Conservation (phyloP, 2,888 invertebrate species). For the Ormyrus pomaceus region DNA sequence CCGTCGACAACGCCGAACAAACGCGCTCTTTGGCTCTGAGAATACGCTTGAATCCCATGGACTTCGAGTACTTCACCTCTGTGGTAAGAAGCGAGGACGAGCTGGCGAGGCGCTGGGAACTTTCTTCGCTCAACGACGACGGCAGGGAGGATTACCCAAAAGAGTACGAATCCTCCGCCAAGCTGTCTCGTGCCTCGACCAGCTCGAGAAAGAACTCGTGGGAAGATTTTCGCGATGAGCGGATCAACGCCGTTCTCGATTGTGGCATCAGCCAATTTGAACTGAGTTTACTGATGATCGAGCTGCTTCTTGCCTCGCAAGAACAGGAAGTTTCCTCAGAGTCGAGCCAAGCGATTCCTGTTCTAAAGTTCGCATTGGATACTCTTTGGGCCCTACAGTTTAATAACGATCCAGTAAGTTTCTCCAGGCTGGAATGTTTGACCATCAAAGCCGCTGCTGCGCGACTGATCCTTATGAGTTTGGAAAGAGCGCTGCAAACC, state of each 20-base stretch:
- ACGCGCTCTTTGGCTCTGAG: constrained; percentile 78
- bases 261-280: constrained; percentile 78
- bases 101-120: constrained; percentile 23
- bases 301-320: constrained; percentile 78
- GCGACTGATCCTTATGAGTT: constrained; percentile 78
- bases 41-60: constrained; percentile 79
- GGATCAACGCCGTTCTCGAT: constrained; percentile 77
- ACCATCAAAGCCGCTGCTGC: constrained; percentile 78
- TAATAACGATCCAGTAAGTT: constrained; percentile 74
- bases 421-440: constrained; percentile 73
- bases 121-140: constrained; percentile 29
- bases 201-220: constrained; percentile 64
- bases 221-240: constrained; percentile 78
- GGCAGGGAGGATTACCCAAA: constrained; percentile 69
- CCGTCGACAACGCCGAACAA: constrained; percentile 58
- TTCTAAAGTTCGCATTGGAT: constrained; percentile 80
- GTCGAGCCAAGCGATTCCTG: constrained; percentile 79
- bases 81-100: constrained; percentile 76
- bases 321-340: constrained; percentile 78
- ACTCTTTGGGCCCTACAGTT: constrained; percentile 81
- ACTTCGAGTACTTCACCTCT: constrained; percentile 81
- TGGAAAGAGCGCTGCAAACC: constrained; percentile 78
- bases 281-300: constrained; percentile 79
- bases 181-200: constrained; percentile 59
- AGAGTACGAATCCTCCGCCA: too few species aligned